A percentile compares a stretch with the other conserved stretches of the same genome.
These are phyloP conservation scores for Lumbricus terrestris DNA, from an alignment of 2,888 invertebrate species.

Conservation along the genomic window DNA sequence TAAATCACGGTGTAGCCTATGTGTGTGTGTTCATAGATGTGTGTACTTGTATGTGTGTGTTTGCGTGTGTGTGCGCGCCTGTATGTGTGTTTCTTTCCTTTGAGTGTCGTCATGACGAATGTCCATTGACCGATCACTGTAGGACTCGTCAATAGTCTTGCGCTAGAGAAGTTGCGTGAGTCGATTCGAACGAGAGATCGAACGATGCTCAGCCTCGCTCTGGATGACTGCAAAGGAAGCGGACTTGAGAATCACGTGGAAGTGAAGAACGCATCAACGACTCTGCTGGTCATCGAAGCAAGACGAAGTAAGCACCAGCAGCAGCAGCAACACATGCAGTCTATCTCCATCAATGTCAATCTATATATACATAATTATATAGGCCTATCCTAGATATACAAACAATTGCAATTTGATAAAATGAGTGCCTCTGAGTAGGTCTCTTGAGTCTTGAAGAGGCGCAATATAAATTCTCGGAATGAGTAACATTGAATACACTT, in stretches of 20 bases:
- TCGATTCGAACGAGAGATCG: slow-evolving; percentile 23
- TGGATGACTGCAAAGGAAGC: slow-evolving; percentile 23
- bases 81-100: background rate
- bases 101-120: background rate
- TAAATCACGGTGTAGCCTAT: too few species aligned
- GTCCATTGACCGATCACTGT: too few species aligned
- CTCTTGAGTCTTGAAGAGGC: too few species aligned
- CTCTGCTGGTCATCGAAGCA: slow-evolving; percentile 23
- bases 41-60: too few species aligned
- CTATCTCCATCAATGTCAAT: background rate
- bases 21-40: too few species aligned
- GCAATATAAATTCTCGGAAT: too few species aligned
- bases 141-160: slow-evolving; percentile 22
- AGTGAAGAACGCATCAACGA: slow-evolving; percentile 26
- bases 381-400: too few species aligned
- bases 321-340: background rate
- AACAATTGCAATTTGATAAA: too few species aligned
- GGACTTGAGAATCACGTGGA: slow-evolving; percentile 21
- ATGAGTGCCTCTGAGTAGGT: too few species aligned
- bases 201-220: slow-evolving; percentile 20
- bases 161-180: slow-evolving; percentile 23
- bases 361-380: too few species aligned
- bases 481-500: too few species aligned
- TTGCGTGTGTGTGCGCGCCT: too few species aligned
- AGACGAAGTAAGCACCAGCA: slow-evolving; percentile 8